Base-by-base conservation (phyloP, 2,888 invertebrate genomes). In the Melipona bicolor region DNA sequence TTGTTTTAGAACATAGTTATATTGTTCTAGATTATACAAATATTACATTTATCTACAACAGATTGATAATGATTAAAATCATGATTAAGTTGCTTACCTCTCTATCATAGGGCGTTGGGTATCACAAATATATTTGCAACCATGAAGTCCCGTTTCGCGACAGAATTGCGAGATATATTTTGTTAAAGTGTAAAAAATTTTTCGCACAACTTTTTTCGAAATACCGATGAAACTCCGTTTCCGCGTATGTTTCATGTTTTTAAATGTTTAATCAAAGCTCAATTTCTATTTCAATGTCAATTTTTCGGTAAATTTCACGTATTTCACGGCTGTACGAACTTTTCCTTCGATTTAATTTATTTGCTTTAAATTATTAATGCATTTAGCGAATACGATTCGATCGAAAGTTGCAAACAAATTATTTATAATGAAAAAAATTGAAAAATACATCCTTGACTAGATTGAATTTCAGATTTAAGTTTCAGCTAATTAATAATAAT, bases 91-190 rank as follows among this genome's bases (percentile, higher is more conserved):
- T 17, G 15, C n/a, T 86, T 93, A 96, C 96, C 96, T 96, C 93
- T 97, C 97, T 59, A 94, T 87, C 13, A 92, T 90, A 62, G 95
- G 95, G 49, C 96, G 95, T 62, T 96, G 96, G 56, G 95, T 95
- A 90, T 96, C 95, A 4, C 96, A 96, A 52, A 97, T 96, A 89
- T 97, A 97, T 90, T 96, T 96, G 89, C 96, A 97, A 0, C 97
- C 97, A 90, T 97, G 97, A 74, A 97, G 94, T 83, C 96, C 96
- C 0, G 97, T 97, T 43, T 96, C 96, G 74, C 95, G 95, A 88
- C 97, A 97, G 94, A 97, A 97, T 88, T 96, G 96, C 5, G 93
- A 93, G 56, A 90, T 85, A n/a, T 92, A 93, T 13, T 81, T 90
- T 32, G 89, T 91, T 3, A 92, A 43, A 6, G 90, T 79, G 9